Conservation (phyloP, 2,113 vertebrate species). For the Eptesicus fuscus region DNA sequence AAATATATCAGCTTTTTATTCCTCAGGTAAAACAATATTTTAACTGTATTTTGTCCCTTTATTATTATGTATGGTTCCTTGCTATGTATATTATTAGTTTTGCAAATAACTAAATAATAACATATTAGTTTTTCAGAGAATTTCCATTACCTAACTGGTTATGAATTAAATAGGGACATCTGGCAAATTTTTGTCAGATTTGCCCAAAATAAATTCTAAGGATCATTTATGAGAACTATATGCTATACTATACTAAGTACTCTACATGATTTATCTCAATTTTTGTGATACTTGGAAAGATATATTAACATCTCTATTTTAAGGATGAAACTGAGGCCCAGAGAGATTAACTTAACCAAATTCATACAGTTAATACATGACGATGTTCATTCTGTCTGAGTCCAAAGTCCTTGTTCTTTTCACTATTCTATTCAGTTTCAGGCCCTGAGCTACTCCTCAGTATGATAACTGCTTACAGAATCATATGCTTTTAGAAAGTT, state of each 20-base stretch:
- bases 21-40: not conserved
- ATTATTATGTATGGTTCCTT: not conserved
- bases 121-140: not conserved
- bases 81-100: not conserved
- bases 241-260: not conserved
- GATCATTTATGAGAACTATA: not conserved
- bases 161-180: not conserved
- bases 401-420: not conserved
- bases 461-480: not conserved
- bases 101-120: not conserved
- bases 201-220: not conserved
- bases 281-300: not conserved
- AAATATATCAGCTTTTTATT: not conserved
- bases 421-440: not conserved
- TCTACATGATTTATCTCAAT: not conserved
- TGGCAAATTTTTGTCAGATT: not conserved
- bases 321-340: slow-evolving; percentile 8
- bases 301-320: not conserved
- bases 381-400: not conserved
- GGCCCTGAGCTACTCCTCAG: not conserved
- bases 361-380: not conserved
- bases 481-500: slow-evolving; percentile 7
- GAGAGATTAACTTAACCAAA: not conserved
- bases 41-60: not conserved
- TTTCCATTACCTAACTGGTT: not conserved